phyloP scores from a whole-genome alignment of 64 coral and sea anemone species.

The Cladopsammia gracilis region DNA sequence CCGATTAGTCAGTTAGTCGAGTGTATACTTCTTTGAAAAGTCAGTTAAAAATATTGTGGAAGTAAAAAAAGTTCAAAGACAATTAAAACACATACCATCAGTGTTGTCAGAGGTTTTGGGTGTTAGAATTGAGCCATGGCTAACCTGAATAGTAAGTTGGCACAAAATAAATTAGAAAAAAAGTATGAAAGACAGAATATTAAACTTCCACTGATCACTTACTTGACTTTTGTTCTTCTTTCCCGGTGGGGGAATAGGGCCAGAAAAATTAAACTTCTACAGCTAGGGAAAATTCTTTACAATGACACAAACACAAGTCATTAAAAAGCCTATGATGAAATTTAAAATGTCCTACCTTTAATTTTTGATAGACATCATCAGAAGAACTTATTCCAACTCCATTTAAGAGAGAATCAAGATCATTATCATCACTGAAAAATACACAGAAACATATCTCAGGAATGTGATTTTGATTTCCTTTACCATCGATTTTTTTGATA shows the following conservation, averaged over 20 bases:
- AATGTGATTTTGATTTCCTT: too few species aligned
- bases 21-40: too few species aligned
- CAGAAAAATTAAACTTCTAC: too few species aligned
- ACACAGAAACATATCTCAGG: background rate
- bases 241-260: too few species aligned
- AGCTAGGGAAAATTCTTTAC: too few species aligned
- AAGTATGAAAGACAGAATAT: too few species aligned
- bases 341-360: constrained; percentile 35
- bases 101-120: constrained; percentile 13
- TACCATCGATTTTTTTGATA: too few species aligned
- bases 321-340: background rate
- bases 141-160: constrained; percentile 10
- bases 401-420: constrained; percentile 72
- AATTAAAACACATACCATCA: background rate
- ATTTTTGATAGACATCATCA: constrained; percentile 77
- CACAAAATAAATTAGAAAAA: too few species aligned
- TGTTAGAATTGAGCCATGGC: constrained; percentile 47
- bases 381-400: constrained; percentile 54
- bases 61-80: background rate
- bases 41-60: too few species aligned
- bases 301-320: too few species aligned
- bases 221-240: too few species aligned
- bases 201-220: background rate
- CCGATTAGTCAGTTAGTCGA: too few species aligned
- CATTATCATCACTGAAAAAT: constrained; percentile 48